These are phyloP conservation scores for Eucera pruinosa DNA, from an alignment of 2,888 invertebrate species.

Conservation along the genomic window DNA sequence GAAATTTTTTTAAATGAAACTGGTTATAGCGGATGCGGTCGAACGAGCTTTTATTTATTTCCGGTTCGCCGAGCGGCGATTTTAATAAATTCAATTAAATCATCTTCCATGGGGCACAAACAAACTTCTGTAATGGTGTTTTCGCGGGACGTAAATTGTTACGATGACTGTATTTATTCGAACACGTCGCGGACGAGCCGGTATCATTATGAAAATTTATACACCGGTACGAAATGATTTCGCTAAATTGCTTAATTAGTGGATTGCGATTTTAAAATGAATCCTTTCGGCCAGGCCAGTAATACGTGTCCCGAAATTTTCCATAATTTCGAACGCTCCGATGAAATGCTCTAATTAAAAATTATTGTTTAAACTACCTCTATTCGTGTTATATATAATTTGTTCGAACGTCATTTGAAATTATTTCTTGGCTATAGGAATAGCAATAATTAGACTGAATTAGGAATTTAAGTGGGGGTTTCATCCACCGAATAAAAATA, in stretches of 20 bases:
- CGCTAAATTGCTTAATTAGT: slow-evolving; percentile 26
- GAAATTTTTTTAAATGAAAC: slow-evolving; percentile 10
- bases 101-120: slow-evolving; percentile 12
- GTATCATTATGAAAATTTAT: slow-evolving; percentile 37
- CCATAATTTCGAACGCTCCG: background rate
- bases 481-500: too few species aligned
- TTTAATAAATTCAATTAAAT: slow-evolving; percentile 41
- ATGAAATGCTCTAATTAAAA: background rate
- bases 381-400: too few species aligned
- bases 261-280: background rate
- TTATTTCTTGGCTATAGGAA: too few species aligned
- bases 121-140: slow-evolving; percentile 32
- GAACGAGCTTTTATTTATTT: slow-evolving; percentile 35
- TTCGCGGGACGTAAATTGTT: slow-evolving; percentile 29
- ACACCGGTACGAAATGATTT: slow-evolving; percentile 8
- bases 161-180: slow-evolving; percentile 19
- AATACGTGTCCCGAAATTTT: background rate
- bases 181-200: background rate
- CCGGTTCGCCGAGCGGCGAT: slow-evolving; percentile 11
- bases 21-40: background rate
- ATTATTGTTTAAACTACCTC: background rate
- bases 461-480: too few species aligned
- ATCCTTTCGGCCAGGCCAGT: background rate
- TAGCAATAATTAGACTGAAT: too few species aligned
- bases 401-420: too few species aligned